Evolutionary conservation across 2,797 vertebrate genomes (phyloP).

Genomic region (Myotis findleyi): DNA sequence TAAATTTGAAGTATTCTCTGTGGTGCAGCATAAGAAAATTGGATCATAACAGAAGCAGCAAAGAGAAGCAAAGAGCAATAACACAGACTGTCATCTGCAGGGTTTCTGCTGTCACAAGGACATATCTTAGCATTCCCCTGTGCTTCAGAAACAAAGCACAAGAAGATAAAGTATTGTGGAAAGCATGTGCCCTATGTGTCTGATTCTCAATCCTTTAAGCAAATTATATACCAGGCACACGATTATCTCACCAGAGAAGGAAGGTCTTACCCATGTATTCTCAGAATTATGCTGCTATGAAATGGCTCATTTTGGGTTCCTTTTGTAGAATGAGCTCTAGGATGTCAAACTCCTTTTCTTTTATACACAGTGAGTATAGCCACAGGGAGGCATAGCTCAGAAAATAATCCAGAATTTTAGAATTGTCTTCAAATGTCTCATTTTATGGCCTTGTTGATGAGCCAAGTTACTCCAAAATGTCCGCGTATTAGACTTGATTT

Average conservation of each 20-base stretch:
- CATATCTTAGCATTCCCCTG: slow-evolving; percentile 46
- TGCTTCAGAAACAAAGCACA: slow-evolving; percentile 65
- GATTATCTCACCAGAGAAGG: neutral
- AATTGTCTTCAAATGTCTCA: neutral
- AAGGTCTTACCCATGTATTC: slow-evolving; percentile 12
- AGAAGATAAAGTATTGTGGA: neutral
- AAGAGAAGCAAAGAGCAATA: slow-evolving; percentile 71
- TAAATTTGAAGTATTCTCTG: slow-evolving; percentile 66
- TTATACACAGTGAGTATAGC: slow-evolving; percentile 54
- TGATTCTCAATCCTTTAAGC: slow-evolving; percentile 33
- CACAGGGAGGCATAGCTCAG: slow-evolving; percentile 51
- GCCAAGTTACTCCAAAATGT: slow-evolving; percentile 47
- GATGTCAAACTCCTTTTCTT: slow-evolving; percentile 68
- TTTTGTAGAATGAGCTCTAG: slow-evolving; percentile 43
- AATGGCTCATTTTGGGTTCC: slow-evolving; percentile 5
- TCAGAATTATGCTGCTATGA: slow-evolving; percentile 41
- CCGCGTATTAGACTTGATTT: neutral
- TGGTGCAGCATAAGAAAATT: slow-evolving; percentile 70
- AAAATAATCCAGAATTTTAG: slow-evolving; percentile 44
- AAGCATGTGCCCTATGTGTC: slow-evolving; percentile 5
- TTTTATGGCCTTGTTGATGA: neutral
- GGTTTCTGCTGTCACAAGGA: slow-evolving; percentile 10
- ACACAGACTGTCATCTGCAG: slow-evolving; percentile 55
- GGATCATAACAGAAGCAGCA: slow-evolving; percentile 72
- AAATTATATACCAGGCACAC: neutral